Evolutionary conservation across 2,888 invertebrate species (phyloP), one percentile per base, ranked within the genome.

Genomic region (Branchipolynoe longqiensis): DNA sequence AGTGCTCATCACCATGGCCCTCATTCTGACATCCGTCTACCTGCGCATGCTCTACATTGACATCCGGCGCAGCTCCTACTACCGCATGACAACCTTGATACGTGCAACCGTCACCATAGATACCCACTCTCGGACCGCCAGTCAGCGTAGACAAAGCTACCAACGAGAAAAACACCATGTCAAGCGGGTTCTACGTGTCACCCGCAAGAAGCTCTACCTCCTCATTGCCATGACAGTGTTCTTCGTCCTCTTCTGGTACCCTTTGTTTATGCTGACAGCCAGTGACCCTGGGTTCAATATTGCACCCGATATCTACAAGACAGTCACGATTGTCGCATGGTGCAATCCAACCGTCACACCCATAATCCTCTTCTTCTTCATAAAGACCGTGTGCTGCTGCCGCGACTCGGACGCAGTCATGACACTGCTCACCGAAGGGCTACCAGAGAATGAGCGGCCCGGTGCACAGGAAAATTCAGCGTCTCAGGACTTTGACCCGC

Each of bases 171-270:
- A 86, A 74, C 83, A 81, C 59, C 86, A 86, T 31, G 81, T 90
- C 54, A 87, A 87, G 59, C 85, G 83, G 6, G 83, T 89, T 14
- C 85, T 86, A 31, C 82, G 81, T 12, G 56, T 86, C n/a, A 88
- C 89, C 18, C 84, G 85, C 14, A 86, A 85, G 31, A 87, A 88
- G 22, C 84, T 89, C 6, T 86, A 86, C 56, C 84, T 89, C 31
- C 85, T 90, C 14, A 84, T 92, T 62, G 84, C 88, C 8, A 90
- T 93, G 90, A 91, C 91, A 2, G 86, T 90, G 12, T 89, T 91
- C 18, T 98, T 97, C 94, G 95, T 97, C 64, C 95, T 97, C 83
- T 97, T 97, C 94, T 98, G 98, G 97, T 97, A 97, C 88, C 98
- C 97, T 22, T 94, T 98, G 88, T 98, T 97, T 94, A 95, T 97